Conservation (phyloP, 1,140 invertebrate species). For the Lordiphosa stackelbergi region DNA sequence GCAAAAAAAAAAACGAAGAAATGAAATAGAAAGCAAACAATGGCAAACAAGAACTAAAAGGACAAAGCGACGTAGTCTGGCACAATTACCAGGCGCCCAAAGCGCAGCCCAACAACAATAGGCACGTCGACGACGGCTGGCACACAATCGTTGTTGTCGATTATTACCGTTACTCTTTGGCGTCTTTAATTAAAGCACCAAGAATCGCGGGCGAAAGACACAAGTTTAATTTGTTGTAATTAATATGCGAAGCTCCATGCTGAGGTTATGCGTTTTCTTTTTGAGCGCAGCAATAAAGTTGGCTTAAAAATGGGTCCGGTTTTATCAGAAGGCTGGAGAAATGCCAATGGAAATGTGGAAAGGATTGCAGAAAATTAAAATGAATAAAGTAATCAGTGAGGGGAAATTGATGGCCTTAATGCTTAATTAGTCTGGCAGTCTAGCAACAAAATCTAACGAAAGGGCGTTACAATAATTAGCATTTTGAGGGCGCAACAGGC, state of each 20-base stretch:
- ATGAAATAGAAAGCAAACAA: constrained; percentile 6
- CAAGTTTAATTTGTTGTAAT: constrained; percentile 61
- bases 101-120: constrained; percentile 18
- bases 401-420: no score
- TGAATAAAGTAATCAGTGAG: no score
- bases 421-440: no score
- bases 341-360: no score
- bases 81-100: constrained; percentile 36
- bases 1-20: background rate
- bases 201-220: constrained; percentile 7
- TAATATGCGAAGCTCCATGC: constrained; percentile 46
- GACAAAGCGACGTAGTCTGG: constrained; percentile 31
- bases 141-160: constrained; percentile 18
- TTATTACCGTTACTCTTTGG: constrained; percentile 59
- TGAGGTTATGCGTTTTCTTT: constrained; percentile 16
- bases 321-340: no score
- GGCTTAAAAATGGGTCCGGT: no score
- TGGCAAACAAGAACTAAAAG: constrained; percentile 2
- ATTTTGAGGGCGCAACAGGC: no score
- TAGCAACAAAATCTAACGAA: no score
- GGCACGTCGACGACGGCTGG: constrained; percentile 26
- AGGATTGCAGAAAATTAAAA: no score
- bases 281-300: no score
- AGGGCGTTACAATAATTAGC: no score
- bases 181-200: constrained; percentile 56